Evolutionary conservation across 2,113 vertebrate genomes (phyloP).

Genomic region (Prochilodus magdalenae): DNA sequence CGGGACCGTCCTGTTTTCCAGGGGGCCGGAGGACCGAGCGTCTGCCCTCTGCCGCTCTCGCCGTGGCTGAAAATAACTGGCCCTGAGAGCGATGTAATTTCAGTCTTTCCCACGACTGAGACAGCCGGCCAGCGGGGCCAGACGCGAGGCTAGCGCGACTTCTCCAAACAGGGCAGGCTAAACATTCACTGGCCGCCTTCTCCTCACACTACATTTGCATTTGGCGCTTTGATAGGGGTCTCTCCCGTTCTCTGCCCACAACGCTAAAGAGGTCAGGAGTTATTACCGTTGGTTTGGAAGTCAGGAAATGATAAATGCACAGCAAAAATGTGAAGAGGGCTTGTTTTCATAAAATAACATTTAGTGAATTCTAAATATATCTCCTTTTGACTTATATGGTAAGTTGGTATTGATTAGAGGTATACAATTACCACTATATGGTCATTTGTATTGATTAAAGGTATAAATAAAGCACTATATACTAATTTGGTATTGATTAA

Average conservation of each 20-base stretch:
- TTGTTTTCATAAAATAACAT: too few relatives aligned
- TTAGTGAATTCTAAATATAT: too few relatives aligned
- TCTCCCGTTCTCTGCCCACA: not conserved
- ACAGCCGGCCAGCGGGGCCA: constrained; percentile 65
- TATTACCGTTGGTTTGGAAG: not conserved
- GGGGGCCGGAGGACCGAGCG: constrained; percentile 70
- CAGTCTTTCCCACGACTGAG: constrained; percentile 83
- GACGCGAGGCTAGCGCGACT: constrained; percentile 58
- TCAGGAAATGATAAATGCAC: too few relatives aligned
- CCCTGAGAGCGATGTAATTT: constrained; percentile 82
- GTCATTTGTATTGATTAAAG: too few relatives aligned
- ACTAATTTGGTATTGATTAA: too few relatives aligned
- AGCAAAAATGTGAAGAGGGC: too few relatives aligned
- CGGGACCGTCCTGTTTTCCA: constrained; percentile 67
- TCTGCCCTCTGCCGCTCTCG: constrained; percentile 75
- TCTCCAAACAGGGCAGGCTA: constrained; percentile 63
- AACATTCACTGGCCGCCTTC: constrained; percentile 29
- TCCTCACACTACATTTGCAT: constrained; percentile 41
- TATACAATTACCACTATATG: too few relatives aligned
- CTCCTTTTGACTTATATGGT: too few relatives aligned
- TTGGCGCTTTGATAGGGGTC: not conserved
- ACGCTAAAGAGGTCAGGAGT: not conserved
- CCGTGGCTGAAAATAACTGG: constrained; percentile 81
- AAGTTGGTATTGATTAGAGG: too few relatives aligned
- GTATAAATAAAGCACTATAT: too few relatives aligned